phyloP scores from a whole-genome alignment of 2,888 invertebrate species.

The Itoplectis maculator region DNA sequence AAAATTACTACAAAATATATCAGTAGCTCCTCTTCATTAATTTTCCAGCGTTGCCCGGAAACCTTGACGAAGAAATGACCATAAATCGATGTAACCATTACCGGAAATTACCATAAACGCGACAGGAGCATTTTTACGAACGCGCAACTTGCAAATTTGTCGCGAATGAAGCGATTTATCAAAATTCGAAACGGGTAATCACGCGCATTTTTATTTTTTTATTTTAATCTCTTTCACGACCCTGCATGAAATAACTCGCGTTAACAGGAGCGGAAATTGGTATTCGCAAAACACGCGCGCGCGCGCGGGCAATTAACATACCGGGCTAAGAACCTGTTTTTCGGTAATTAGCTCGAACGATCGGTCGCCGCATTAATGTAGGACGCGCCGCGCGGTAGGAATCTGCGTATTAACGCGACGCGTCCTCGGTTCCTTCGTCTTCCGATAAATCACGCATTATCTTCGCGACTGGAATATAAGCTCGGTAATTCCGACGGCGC shows the following conservation, averaged over 20 bases:
- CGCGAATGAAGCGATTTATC: not conserved
- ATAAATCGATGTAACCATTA: no score
- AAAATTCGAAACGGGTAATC: not conserved
- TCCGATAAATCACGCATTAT: conserved; percentile 40
- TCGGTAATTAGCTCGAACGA: not conserved
- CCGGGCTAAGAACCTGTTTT: not conserved
- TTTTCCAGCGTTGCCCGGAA: no score
- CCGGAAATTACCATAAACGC: no score
- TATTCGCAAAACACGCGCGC: not conserved
- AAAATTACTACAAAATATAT: no score
- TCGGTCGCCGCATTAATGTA: not conserved
- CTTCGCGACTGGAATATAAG: conserved; percentile 8
- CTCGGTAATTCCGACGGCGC: not conserved
- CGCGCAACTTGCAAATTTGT: not conserved
- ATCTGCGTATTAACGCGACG: not conserved
- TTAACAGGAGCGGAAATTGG: not conserved
- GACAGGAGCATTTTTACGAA: not conserved
- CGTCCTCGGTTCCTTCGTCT: not conserved
- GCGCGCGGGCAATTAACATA: not conserved
- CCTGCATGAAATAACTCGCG: not conserved
- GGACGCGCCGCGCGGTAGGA: no score
- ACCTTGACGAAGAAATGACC: no score
- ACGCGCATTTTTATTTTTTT: no score
- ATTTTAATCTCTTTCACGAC: no score
- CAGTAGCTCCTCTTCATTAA: no score